Percentiles rank a stretch among this genome's conserved stretches.
Evolutionary conservation across 2,888 invertebrate species (phyloP).

Genomic region (Coenonympha glycerion): DNA sequence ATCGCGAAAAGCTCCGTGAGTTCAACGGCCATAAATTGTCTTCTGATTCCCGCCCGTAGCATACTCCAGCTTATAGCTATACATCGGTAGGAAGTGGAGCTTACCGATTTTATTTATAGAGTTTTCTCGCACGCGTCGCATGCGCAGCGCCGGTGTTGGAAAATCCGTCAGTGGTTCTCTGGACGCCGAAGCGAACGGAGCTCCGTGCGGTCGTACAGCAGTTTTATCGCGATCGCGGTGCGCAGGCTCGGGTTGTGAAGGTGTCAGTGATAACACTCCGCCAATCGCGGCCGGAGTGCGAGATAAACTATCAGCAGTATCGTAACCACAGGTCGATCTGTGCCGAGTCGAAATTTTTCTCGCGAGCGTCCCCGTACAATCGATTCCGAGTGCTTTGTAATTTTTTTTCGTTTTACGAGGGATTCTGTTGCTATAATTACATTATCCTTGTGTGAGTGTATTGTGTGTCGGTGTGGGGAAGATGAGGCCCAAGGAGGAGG

Average conservation of each 20-base stretch:
- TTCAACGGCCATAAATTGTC: constrained; percentile 71
- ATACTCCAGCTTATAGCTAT: no score
- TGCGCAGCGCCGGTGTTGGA: constrained; percentile 32
- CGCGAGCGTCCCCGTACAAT: constrained; percentile 44
- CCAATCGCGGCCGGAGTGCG: constrained; percentile 53
- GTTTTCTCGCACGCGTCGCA: constrained; percentile 45
- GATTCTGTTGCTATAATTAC: constrained; percentile 47
- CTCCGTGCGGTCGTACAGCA: constrained; percentile 34
- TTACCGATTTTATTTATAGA: constrained; percentile 57
- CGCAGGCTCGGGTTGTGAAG: constrained; percentile 47
- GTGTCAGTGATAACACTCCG: constrained; percentile 62
- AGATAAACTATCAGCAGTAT: constrained; percentile 46
- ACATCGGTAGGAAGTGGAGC: constrained; percentile 60
- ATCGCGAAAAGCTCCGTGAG: constrained; percentile 58
- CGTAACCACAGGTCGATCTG: constrained; percentile 41
- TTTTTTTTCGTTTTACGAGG: constrained; percentile 32
- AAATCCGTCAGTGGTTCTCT: constrained; percentile 40
- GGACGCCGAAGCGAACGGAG: constrained; percentile 50
- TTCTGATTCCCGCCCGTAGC: constrained; percentile 43
- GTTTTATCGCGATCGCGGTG: constrained; percentile 37
- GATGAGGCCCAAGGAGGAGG: constrained; percentile 71
- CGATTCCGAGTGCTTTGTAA: constrained; percentile 49
- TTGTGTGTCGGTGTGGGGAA: constrained; percentile 34
- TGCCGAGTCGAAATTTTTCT: constrained; percentile 52
- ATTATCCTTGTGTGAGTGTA: constrained; percentile 46